Evolutionary conservation across 92 coral and sea anemone species (phyloP).

Genomic region (Umimayanthus chanpuru): DNA sequence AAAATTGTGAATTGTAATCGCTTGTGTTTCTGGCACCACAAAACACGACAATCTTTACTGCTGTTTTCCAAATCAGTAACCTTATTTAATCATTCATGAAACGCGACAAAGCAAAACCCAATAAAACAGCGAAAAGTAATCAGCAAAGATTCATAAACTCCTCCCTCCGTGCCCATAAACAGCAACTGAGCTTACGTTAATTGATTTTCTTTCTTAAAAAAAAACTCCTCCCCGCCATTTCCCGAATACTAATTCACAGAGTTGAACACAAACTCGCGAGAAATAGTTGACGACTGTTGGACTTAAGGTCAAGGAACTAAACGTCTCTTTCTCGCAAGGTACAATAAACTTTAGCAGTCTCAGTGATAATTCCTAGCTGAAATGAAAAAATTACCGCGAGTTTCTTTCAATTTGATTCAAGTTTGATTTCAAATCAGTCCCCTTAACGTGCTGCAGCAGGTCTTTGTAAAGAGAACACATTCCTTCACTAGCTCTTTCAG

Average conservation of each 20-base stretch:
- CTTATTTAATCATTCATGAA: slow-evolving; percentile 28
- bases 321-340: not conserved
- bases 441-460: not conserved
- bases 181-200: not conserved
- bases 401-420: not conserved
- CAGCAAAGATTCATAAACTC: not conserved
- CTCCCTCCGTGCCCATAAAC: slow-evolving; percentile 18
- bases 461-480: too few species aligned
- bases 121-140: slow-evolving; percentile 14
- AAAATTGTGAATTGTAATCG: not conserved
- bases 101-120: slow-evolving; percentile 33
- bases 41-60: not conserved
- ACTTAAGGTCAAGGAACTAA: not conserved
- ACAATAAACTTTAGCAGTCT: not conserved
- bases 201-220: not conserved
- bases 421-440: not conserved
- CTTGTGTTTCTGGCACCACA: not conserved
- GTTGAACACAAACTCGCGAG: not conserved
- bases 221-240: not conserved
- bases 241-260: not conserved
- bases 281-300: not conserved
- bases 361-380: not conserved
- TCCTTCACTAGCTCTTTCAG: too few species aligned
- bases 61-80: not conserved
- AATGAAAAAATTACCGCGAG: not conserved